Evolutionary conservation across 2,888 invertebrate species (phyloP), one percentile per base, ranked within the genome.

Genomic region (Druceiella hillmani): DNA sequence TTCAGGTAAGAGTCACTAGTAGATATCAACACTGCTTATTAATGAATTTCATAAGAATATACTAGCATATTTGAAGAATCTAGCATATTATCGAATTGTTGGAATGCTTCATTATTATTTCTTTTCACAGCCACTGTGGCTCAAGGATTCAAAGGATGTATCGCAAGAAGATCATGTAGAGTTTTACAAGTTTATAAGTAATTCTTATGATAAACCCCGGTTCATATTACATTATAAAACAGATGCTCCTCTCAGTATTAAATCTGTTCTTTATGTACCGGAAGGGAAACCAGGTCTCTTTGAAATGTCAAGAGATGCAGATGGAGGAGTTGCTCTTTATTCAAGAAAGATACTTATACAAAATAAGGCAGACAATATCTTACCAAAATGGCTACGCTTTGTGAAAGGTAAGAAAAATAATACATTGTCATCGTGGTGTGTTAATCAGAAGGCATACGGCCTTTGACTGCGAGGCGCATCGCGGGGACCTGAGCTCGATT

Each of bases 311-410:
- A 76, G 90, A 13, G 91, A 93, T 52, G 79, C 81, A 0, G 85
- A 87, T 49, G 78, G 83, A 1, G 92, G 92, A 2, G 84, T 98
- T 0, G 81, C 94, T 0, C 70, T 98, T 9, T 98, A 99, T 61
- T 87, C 90, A 3, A 78, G 92, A 31, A 93, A 93, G 63, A 85
- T 98, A 36, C 74, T 98, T 43, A 95, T 98, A 44, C 91, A 95
- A 65, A 86, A 82, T 53, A 87, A 86, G 57, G 87, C 92, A 1
- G 91, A 91, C 41, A 87, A 90, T 55, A 79, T 97, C 47, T 66
- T 97, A 44, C 95, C 95, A 0, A 90, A 92, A 57, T 98, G 95
- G 92, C 70, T 98, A 50, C 75, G 97, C 52, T 98, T 98, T 65
- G 75, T 98, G 2, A 93, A 93, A 78, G 97, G 83, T 79, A 56